Percentiles rank a stretch among this genome's conserved stretches.
Evolutionary conservation across 2,797 vertebrate species (phyloP).

Genomic region (Halcyon leucocephala): DNA sequence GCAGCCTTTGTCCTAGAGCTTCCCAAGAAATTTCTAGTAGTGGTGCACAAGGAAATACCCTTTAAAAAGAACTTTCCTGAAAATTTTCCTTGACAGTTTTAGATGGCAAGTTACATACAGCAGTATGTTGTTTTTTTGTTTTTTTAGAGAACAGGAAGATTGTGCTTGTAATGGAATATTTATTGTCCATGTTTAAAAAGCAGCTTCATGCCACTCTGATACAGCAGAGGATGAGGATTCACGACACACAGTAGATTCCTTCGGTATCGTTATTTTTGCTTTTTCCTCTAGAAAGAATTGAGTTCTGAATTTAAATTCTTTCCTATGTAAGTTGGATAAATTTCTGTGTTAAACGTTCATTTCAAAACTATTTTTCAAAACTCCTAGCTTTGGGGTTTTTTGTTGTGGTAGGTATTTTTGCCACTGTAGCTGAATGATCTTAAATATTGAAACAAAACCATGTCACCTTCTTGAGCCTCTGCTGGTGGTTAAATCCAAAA

Average conservation of each 20-base stretch:
- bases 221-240: background rate
- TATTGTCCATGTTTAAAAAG: conserved; percentile 3
- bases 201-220: background rate
- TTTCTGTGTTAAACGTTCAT: background rate
- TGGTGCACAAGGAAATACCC: background rate
- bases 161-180: background rate
- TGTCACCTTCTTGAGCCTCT: background rate
- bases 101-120: background rate
- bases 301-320: background rate
- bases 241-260: background rate
- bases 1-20: background rate
- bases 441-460: background rate
- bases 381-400: background rate
- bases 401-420: background rate
- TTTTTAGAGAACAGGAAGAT: background rate
- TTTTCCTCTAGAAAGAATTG: background rate
- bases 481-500: background rate
- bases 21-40: background rate
- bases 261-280: background rate
- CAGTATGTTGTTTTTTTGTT: background rate
- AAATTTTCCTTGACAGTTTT: background rate
- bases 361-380: background rate
- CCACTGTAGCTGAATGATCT: background rate
- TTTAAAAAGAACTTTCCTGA: background rate
- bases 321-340: background rate